A percentile compares a stretch with the other conserved stretches of the same genome.
Conservation (phyloP, 2,113 vertebrate genomes). For the Stomatorhinus ivindoensis region DNA sequence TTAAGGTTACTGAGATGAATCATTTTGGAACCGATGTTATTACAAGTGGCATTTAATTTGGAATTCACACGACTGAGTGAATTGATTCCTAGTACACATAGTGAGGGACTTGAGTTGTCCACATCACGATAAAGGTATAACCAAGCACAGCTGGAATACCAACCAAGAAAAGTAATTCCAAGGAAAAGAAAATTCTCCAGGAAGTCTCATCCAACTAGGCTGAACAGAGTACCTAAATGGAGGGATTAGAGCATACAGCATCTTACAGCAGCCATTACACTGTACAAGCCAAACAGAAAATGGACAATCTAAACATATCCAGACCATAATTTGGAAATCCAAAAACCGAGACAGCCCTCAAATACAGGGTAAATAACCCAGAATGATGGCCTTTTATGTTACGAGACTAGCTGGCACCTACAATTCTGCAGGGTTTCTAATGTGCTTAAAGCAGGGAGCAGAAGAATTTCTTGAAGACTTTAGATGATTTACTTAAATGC, state of each 20-base stretch:
- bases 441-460: background rate
- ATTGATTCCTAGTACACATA: background rate
- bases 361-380: background rate
- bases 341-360: background rate
- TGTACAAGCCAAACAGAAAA: background rate
- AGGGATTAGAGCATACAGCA: background rate
- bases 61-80: background rate
- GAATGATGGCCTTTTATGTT: background rate
- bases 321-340: background rate
- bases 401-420: background rate
- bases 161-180: background rate
- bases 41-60: background rate
- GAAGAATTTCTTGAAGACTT: background rate
- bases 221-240: background rate
- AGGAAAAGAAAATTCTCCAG: background rate
- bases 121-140: background rate
- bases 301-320: background rate
- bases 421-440: background rate
- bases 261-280: background rate
- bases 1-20: background rate
- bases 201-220: background rate
- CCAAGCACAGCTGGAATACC: background rate
- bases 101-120: background rate
- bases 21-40: background rate
- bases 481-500: background rate